Conservation (phyloP, 2,113 vertebrate species). For the Tenebrosternarchus preto region DNA sequence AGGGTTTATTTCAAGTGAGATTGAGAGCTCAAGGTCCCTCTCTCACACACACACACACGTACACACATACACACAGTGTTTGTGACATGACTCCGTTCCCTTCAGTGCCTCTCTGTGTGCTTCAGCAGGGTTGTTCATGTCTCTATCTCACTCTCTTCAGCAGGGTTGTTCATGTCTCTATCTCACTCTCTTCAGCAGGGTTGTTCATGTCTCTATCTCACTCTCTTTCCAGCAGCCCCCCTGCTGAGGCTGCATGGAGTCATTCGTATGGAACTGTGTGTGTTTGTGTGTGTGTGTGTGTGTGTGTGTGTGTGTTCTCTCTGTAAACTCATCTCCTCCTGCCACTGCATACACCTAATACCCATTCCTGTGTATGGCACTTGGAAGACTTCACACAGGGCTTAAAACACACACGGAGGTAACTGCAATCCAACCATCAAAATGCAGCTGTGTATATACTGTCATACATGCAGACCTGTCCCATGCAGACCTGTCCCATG, state of each 20-base stretch:
- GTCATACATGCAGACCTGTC: no score
- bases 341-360: background rate
- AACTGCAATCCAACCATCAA: background rate
- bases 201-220: no score
- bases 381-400: no score
- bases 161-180: no score
- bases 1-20: constrained; percentile 33
- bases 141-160: background rate
- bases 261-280: background rate
- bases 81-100: background rate
- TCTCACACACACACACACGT: background rate
- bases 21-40: constrained; percentile 35
- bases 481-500: no score
- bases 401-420: no score
- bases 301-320: no score
- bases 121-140: background rate
- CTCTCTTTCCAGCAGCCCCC: background rate
- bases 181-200: background rate
- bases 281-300: background rate
- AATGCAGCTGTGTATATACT: no score
- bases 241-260: background rate
- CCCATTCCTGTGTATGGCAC: no score
- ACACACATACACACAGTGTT: no score
- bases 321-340: background rate
- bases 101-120: background rate